These are phyloP conservation scores for Pediacus dermestoides DNA, from an alignment of 2,888 invertebrate genomes.

Conservation along the genomic window DNA sequence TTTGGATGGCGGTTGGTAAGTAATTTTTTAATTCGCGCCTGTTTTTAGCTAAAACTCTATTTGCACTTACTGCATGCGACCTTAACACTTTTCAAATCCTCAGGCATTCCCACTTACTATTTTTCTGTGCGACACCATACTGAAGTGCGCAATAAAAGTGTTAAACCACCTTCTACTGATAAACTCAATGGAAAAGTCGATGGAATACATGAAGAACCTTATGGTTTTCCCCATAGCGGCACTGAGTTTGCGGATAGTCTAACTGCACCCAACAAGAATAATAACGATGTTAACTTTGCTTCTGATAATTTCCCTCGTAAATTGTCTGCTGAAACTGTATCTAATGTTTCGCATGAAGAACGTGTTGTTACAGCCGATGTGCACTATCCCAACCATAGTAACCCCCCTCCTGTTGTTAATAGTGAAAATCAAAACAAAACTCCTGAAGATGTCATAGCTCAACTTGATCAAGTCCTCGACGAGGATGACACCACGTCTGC, in stretches of 20 bases:
- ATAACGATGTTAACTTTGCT: too few species aligned
- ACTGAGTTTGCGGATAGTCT: too few species aligned
- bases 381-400: slow-evolving; percentile 53
- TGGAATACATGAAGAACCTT: too few species aligned
- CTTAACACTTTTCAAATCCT: slow-evolving; percentile 22
- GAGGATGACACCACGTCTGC: slow-evolving; percentile 2
- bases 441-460: neutral
- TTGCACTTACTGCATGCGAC: slow-evolving; percentile 29
- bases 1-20: slow-evolving; percentile 80
- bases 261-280: too few species aligned
- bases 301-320: too few species aligned
- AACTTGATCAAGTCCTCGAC: neutral
- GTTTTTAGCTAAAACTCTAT: slow-evolving; percentile 9
- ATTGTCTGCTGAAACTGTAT: slow-evolving; percentile 34
- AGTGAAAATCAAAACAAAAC: slow-evolving; percentile 10
- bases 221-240: too few species aligned
- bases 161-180: slow-evolving; percentile 1
- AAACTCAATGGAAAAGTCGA: neutral
- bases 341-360: slow-evolving; percentile 44
- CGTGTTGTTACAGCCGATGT: slow-evolving; percentile 58
- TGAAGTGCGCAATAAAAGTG: slow-evolving; percentile 23
- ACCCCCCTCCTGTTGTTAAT: slow-evolving; percentile 17
- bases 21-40: slow-evolving; percentile 20
- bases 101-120: slow-evolving; percentile 46
- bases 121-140: slow-evolving; percentile 31